Base-by-base conservation (phyloP, 1,140 invertebrate genomes). In the Polypedilum vanderplanki region DNA sequence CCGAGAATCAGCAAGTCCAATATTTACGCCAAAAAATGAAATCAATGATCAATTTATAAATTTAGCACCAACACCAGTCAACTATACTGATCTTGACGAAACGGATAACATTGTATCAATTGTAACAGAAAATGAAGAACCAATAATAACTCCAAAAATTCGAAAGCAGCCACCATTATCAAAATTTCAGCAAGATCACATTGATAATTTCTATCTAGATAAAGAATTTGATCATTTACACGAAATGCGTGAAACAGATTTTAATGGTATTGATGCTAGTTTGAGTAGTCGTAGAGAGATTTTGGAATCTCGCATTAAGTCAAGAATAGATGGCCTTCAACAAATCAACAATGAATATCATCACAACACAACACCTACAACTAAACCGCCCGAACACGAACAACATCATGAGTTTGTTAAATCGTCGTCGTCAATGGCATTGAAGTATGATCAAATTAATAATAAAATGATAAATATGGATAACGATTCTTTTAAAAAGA, bases 271-370 rank as follows among this genome's bases (percentile, higher is more conserved):
- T 17, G 65, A 70, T 22, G 10, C 7, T 7, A 70, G 90, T 77
- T 77, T 92, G 46, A 90, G 90, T 79, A 87, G 89, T n/a, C 84
- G 90, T 40, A 83, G 91, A 20, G 88, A 91, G 67, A 83, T 90
- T n/a, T 83, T 93, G 3, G 91, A 93, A 79, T 91, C 90, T 1
- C 86, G 90, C 74, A 87, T 90, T 65, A 88, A 89, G 76, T 85
- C 86, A 57, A 81, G 88, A 74, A 81, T 86, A 74, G 80, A 86
- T 24, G 87, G 83, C 41, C 79, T 82, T 8, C 82, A 83, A 76
- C 81, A 80, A 76, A 79, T 79, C 74, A 82, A 80, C 77, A 77
- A 80, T 73, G 81, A 81, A 76, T 80, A 84, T 76, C n/a, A 33
- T 74, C 73, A 22, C 24, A 33, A 33, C 65, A 20, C 65, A 70